Evolutionary conservation across 2,888 invertebrate genomes (phyloP), one percentile per base, ranked within the genome.

Genomic region (Brachyptera risi): DNA sequence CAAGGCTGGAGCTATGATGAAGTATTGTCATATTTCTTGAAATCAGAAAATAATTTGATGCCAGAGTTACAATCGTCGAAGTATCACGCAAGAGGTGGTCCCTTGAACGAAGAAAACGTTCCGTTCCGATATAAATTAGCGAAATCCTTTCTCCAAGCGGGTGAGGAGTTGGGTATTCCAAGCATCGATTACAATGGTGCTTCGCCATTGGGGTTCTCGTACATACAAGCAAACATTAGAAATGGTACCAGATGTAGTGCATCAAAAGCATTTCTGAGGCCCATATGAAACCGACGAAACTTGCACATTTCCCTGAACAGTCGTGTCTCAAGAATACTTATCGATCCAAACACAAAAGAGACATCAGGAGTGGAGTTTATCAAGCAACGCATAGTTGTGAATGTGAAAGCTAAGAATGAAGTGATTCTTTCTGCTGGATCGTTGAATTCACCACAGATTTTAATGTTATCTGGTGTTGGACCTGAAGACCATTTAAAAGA

Each of bases 1-100:
- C 72, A 76, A 1, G 92, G 92, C 0, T 94, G 94, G 94, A 82
- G 84, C 60, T 92, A 86, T 71, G 70, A 80, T 0, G 83, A 89
- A 59, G 78, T 90, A 0, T 70, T 91, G 15, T 81, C 86, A 1
- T 92, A 90, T 71, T 94, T 94, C 68, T 81, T 81, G 63, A 90
- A 89, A 73, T 88, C 88, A 0, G 90, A 91, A 75, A 85, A 86
- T 68, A 83, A 81, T 60, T 72, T 27, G 54, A 80, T 82, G 60
- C 72, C 78, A 51, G 79, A 80, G 26, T 72, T 26, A 77, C 56
- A 50, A 26, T 84, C 68, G 74, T 61, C 21, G 70, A 78, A n/a
- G 47, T 77, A 79, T 68, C 86, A 85, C 68, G 76, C 78, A 9
- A 74, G 78, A 3, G 74, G 77, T 0, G 87, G 87, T 0, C 76